phyloP scores from a whole-genome alignment of 2,888 invertebrate species.

The Cephus rjabovi region DNA sequence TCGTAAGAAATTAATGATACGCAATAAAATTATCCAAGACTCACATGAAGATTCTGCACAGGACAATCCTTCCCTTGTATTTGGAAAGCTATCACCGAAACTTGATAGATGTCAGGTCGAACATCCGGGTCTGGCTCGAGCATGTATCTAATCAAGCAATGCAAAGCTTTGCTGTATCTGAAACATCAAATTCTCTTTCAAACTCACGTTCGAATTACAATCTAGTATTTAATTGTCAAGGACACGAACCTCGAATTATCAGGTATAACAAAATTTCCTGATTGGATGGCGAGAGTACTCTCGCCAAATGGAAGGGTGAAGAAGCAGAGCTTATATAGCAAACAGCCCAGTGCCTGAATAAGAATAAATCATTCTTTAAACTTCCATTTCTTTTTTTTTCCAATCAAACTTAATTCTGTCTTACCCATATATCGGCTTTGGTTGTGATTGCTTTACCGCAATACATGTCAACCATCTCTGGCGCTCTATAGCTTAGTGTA shows the following conservation, averaged over 20 bases:
- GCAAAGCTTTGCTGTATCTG: slow-evolving; percentile 60
- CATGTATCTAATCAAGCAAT: slow-evolving; percentile 74
- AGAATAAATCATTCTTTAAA: slow-evolving; percentile 13
- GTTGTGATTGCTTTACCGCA: slow-evolving; percentile 84
- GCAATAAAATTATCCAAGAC: slow-evolving; percentile 42
- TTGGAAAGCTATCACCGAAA: slow-evolving; percentile 79
- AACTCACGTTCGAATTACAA: neutral
- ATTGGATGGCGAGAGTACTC: slow-evolving; percentile 92
- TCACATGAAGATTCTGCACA: slow-evolving; percentile 83
- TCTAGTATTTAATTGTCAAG: neutral
- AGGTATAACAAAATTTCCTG: slow-evolving; percentile 87
- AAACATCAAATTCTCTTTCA: slow-evolving; percentile 60
- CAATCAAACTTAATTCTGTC: slow-evolving; percentile 19
- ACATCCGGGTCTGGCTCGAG: slow-evolving; percentile 84
- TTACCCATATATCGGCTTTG: slow-evolving; percentile 90
- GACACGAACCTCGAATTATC: slow-evolving; percentile 76
- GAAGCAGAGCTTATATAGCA: slow-evolving; percentile 90
- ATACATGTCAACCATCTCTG: slow-evolving; percentile 95
- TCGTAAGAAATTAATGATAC: neutral
- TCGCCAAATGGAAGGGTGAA: slow-evolving; percentile 92
- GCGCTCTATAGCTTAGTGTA: slow-evolving; percentile 88
- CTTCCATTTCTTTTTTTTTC: neutral
- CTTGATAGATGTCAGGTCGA: slow-evolving; percentile 90
- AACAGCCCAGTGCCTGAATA: slow-evolving; percentile 84
- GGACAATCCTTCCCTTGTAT: slow-evolving; percentile 80